Evolutionary conservation across 2,888 invertebrate genomes (phyloP).

Genomic region (Cryptosula pallasiana): DNA sequence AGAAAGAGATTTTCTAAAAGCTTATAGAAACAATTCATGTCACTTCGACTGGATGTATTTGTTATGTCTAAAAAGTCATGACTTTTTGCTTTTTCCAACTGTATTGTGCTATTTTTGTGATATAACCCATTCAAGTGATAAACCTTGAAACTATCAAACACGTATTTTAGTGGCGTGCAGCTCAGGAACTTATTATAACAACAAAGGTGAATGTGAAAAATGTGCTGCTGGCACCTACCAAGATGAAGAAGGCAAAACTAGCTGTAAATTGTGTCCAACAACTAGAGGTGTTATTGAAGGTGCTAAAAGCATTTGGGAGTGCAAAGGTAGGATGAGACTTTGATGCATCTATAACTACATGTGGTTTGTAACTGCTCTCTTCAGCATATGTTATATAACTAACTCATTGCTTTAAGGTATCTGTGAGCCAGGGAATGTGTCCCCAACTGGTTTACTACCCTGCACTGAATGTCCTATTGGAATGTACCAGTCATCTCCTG

Average conservation of each 20-base stretch:
- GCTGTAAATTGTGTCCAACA: slow-evolving; percentile 41
- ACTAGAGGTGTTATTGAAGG: slow-evolving; percentile 39
- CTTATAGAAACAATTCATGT: too few species aligned
- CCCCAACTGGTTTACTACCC: slow-evolving; percentile 48
- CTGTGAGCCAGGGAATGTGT: slow-evolving; percentile 50
- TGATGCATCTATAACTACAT: too few species aligned
- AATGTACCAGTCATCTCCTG: slow-evolving; percentile 50
- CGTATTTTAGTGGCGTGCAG: slow-evolving; percentile 51
- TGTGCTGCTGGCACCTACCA: slow-evolving; percentile 51
- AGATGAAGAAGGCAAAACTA: slow-evolving; percentile 42
- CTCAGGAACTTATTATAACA: slow-evolving; percentile 45
- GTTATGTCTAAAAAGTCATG: too few species aligned
- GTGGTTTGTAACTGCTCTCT: too few species aligned
- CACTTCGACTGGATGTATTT: too few species aligned
- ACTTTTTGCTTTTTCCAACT: too few species aligned
- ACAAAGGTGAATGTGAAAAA: slow-evolving; percentile 36
- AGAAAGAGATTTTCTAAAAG: too few species aligned
- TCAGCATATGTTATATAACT: too few species aligned
- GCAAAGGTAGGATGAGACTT: slow-evolving; percentile 41
- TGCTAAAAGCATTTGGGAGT: slow-evolving; percentile 37
- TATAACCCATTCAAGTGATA: too few species aligned
- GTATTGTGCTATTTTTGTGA: too few species aligned
- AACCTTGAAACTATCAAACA: too few species aligned
- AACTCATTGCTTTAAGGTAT: slow-evolving; percentile 45
- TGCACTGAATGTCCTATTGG: slow-evolving; percentile 50